phyloP scores from a whole-genome alignment of 2,888 invertebrate species.

The Hypselothyrea guttata region DNA sequence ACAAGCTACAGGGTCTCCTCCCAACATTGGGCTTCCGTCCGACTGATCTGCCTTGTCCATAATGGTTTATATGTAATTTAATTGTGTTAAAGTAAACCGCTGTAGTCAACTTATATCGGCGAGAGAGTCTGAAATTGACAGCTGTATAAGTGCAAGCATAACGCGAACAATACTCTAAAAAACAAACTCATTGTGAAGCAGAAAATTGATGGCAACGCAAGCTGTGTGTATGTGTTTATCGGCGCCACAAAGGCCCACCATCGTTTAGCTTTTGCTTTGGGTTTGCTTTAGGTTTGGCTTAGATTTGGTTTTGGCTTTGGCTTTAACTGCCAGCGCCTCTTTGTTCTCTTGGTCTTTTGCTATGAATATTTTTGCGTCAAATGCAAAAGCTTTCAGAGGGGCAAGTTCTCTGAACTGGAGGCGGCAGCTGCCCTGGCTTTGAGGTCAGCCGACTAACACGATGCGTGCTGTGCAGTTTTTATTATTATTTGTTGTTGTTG shows the following conservation, averaged over 20 bases:
- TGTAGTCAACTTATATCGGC: neutral
- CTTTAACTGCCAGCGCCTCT: conserved; percentile 10
- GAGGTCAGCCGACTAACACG: conserved; percentile 36
- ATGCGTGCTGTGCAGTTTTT: conserved; percentile 55
- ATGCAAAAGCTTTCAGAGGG: conserved; percentile 44
- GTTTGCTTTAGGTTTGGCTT: conserved; percentile 4
- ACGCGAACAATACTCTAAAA: conserved; percentile 68
- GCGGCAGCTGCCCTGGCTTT: conserved; percentile 32
- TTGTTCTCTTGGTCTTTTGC: conserved; percentile 23
- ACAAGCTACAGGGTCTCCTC: too few species aligned
- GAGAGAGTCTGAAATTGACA: neutral
- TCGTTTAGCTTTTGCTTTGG: conserved; percentile 25
- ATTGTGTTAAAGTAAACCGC: conserved; percentile 13
- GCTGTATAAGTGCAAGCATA: neutral
- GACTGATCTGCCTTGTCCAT: too few species aligned
- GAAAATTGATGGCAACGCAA: conserved; percentile 33
- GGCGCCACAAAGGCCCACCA: conserved; percentile 67
- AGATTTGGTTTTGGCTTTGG: conserved; percentile 4
- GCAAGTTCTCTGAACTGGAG: too few species aligned
- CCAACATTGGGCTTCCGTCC: too few species aligned
- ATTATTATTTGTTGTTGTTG: conserved; percentile 19
- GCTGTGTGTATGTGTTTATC: conserved; percentile 18
- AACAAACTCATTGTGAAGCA: conserved; percentile 44
- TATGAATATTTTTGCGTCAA: conserved; percentile 73
- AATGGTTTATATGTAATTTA: conserved; percentile 57